These are phyloP conservation scores for Pristionchus japonicus DNA, from an alignment of 2,888 invertebrate genomes.

Conservation along the genomic window DNA sequence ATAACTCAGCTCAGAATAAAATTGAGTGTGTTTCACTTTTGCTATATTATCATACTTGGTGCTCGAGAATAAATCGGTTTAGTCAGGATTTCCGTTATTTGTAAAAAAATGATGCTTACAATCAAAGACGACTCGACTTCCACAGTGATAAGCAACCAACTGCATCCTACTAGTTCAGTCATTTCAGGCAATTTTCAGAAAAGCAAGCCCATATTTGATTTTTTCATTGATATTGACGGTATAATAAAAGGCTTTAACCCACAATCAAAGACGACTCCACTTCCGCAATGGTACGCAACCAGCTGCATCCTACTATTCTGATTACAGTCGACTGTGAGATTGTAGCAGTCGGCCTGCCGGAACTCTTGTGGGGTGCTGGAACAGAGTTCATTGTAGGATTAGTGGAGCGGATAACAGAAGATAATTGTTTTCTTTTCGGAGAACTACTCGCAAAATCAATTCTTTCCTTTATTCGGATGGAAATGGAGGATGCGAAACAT, in stretches of 20 bases:
- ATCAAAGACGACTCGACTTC: slow-evolving; percentile 62
- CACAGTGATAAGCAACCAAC: slow-evolving; percentile 61
- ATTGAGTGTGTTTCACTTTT: too few species aligned
- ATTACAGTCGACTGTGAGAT: slow-evolving; percentile 61
- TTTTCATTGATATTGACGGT: background rate
- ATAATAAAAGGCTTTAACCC: background rate
- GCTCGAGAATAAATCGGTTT: too few species aligned
- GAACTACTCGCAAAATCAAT: too few species aligned
- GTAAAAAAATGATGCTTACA: too few species aligned
- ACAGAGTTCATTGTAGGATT: too few species aligned
- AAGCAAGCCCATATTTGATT: background rate
- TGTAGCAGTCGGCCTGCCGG: slow-evolving; percentile 59
- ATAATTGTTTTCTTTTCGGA: too few species aligned
- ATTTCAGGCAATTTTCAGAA: background rate
- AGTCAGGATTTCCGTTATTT: too few species aligned
- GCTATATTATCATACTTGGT: too few species aligned
- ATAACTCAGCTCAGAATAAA: too few species aligned
- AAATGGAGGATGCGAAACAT: too few species aligned
- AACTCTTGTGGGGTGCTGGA: slow-evolving; percentile 59
- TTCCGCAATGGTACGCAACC: slow-evolving; percentile 60
- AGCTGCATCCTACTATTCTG: slow-evolving; percentile 54
- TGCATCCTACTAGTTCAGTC: slow-evolving; percentile 54
- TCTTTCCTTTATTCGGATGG: too few species aligned
- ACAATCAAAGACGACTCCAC: slow-evolving; percentile 64
- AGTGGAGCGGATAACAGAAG: too few species aligned